Base-by-base conservation (phyloP, 2,888 invertebrate species). In the Xylophagus ater region DNA sequence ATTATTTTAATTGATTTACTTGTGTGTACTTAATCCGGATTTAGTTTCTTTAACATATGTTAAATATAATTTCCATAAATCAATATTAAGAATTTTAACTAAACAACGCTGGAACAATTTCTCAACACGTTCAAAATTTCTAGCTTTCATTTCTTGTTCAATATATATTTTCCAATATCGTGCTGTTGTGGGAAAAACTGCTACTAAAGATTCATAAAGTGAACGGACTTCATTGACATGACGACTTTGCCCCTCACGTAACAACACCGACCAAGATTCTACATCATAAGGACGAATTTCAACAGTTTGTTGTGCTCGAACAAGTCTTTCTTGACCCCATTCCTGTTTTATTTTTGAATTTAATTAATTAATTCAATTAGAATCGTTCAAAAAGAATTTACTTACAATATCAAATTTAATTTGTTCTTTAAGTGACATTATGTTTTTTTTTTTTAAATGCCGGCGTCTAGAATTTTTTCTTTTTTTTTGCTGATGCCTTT, bases 161-260 rank as follows among this genome's bases (percentile, higher is more conserved):
- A 96, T 94, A 67, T 93, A 99, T 51, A 96, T 88, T 68, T 94
- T 93, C 98, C 98, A 99, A 62, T 88, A 98, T 41, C 94, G 76
- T 3, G 97, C 98, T 4, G 94, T 88, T 23, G 92, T 93, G 0
- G 97, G 94, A 59, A 97, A 98, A 5, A 90, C 88, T 2, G 74
- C 68, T 1, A 98, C 87, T n/a, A 98, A 71, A 51, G 87, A 85
- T 63, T 98, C 98, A 58, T 94, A 98, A 52, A 96, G 75, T 0
- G 79, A 72, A 32, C 97, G 74, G 4, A 94, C 90, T 61, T 94
- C 92, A 40, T 86, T 86, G 34, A 89, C 85, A 45, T 80, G 78
- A 47, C 87, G 71, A 1, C 78, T 80, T 57, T 94, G 94, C 0
- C 92, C 87, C 66, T 98, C 97, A 38, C 96, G 72, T 34, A 98